Evolutionary conservation across 2,888 invertebrate genomes (phyloP).

Genomic region (Epinotia ramella): DNA sequence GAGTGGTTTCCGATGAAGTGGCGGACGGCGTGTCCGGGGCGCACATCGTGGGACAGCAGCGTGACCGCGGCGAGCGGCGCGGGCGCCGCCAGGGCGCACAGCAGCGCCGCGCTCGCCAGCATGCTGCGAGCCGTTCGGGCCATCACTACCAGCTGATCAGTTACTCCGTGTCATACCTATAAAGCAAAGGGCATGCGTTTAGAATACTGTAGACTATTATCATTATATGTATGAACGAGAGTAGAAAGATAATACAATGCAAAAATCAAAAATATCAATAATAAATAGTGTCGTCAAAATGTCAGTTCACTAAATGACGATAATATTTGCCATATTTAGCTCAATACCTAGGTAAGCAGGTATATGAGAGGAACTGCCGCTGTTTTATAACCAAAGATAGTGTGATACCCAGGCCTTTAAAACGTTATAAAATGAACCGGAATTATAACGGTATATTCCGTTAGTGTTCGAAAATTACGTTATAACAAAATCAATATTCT

Average conservation of each 20-base stretch:
- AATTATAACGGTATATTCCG: too few species aligned
- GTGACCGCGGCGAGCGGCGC: slow-evolving; percentile 76
- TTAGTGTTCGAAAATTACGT: too few species aligned
- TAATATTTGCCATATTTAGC: too few species aligned
- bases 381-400: neutral
- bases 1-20: slow-evolving; percentile 88
- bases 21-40: slow-evolving; percentile 95
- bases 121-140: slow-evolving; percentile 71
- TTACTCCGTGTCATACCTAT: slow-evolving; percentile 78
- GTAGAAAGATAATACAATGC: too few species aligned
- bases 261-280: too few species aligned
- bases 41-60: slow-evolving; percentile 95
- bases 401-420: too few species aligned
- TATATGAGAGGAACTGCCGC: neutral
- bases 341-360: too few species aligned
- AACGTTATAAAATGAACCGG: too few species aligned
- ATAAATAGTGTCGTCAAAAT: too few species aligned
- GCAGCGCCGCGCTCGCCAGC: slow-evolving; percentile 75
- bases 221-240: neutral
- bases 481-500: too few species aligned
- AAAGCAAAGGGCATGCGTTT: slow-evolving; percentile 51
- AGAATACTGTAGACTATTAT: neutral
- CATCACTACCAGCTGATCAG: slow-evolving; percentile 56
- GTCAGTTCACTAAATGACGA: too few species aligned
- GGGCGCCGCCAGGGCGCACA: slow-evolving; percentile 68